These are phyloP conservation scores for Florisuga fusca DNA, from an alignment of 2,797 vertebrate species.

Conservation along the genomic window DNA sequence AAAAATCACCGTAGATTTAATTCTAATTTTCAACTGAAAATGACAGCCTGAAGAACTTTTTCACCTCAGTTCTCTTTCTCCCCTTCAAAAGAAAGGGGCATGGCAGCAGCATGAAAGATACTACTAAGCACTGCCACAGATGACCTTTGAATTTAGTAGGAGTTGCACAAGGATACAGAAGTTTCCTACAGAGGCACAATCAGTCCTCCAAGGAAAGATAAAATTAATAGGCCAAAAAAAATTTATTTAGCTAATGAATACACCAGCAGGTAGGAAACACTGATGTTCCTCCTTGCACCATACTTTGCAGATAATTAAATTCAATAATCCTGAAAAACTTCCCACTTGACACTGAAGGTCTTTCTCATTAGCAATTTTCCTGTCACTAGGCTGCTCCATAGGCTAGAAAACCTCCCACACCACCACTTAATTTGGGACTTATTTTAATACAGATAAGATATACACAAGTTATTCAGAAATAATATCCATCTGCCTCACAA, in stretches of 20 bases:
- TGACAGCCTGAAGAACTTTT: background rate
- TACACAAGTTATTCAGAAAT: background rate
- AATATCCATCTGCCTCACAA: background rate
- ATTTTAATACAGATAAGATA: background rate
- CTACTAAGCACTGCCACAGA: background rate
- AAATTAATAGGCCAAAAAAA: background rate
- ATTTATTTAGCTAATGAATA: background rate
- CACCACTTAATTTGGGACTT: background rate
- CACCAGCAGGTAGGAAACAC: background rate
- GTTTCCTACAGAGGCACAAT: background rate
- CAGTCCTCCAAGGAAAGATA: background rate
- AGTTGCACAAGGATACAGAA: background rate
- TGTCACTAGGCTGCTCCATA: background rate
- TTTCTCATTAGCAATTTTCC: background rate
- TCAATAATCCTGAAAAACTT: background rate
- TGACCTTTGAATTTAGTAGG: background rate
- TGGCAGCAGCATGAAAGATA: background rate
- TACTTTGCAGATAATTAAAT: background rate
- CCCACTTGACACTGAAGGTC: background rate
- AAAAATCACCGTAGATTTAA: background rate
- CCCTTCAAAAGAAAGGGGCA: background rate
- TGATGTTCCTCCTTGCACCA: accelerated
- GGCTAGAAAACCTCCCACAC: background rate
- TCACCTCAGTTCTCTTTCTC: background rate
- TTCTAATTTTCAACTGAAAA: background rate